phyloP scores from a whole-genome alignment of 64 coral and sea anemone species.

The Actinia equina region DNA sequence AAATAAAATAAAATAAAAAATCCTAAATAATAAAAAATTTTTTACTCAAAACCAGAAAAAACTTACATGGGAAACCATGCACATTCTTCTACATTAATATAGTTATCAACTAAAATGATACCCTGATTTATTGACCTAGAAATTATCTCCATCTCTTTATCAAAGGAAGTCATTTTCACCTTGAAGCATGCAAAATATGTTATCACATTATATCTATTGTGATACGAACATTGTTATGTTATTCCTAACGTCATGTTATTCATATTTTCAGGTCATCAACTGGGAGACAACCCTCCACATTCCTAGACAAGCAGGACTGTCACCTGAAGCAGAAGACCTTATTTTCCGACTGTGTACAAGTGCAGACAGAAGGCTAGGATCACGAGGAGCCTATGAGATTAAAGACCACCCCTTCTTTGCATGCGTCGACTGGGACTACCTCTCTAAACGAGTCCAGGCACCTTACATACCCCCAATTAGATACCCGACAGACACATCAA shows the following conservation, averaged over 20 bases:
- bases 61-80: no score
- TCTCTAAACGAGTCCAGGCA: conserved; percentile 50
- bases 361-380: conserved; percentile 74
- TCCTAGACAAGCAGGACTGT: conserved; percentile 63
- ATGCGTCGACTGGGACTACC: conserved; percentile 74
- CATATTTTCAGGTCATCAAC: conserved; percentile 72
- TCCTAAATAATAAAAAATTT: no score
- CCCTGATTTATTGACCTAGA: no score
- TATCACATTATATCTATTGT: neutral
- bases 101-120: no score
- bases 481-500: conserved; percentile 83
- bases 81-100: no score
- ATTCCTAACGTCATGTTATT: neutral
- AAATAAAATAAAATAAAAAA: no score
- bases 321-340: conserved; percentile 72
- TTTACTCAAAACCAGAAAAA: no score
- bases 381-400: conserved; percentile 74
- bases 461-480: conserved; percentile 69
- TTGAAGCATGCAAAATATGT: no score
- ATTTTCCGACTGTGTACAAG: conserved; percentile 83
- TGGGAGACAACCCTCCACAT: conserved; percentile 82
- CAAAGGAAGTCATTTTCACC: no score
- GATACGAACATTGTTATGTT: neutral
- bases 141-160: no score
- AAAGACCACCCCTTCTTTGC: conserved; percentile 87